phyloP scores from a whole-genome alignment of 30 jellyfish, hydroid and myxozoan species.

The Cassiopea andromeda region DNA sequence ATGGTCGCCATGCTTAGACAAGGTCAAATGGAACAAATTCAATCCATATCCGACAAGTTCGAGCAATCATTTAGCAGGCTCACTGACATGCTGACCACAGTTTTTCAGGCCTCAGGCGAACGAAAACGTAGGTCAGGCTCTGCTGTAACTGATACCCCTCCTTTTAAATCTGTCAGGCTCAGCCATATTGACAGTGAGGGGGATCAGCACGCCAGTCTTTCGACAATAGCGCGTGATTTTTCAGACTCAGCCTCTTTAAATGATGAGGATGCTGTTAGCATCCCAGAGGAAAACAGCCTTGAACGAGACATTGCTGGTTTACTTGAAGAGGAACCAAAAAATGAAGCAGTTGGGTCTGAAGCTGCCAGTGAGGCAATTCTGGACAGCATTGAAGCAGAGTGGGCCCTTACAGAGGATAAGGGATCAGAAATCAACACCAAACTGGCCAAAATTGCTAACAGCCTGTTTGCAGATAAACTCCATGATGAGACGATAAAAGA shows the following conservation, averaged over 20 bases:
- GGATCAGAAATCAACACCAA: constrained; percentile 14
- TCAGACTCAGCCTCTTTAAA: constrained; percentile 3
- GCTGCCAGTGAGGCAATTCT: constrained; percentile 18
- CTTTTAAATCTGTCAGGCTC: not conserved
- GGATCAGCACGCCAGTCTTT: constrained; percentile 26
- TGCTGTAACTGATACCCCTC: not conserved
- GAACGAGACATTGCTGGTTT: constrained; percentile 11
- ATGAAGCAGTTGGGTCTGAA: constrained; percentile 13
- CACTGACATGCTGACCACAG: not conserved
- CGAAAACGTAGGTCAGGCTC: not conserved
- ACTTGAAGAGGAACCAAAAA: constrained; percentile 21
- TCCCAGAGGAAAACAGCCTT: constrained; percentile 33
- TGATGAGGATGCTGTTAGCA: constrained; percentile 1
- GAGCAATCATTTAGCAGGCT: not conserved
- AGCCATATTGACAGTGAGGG: not conserved
- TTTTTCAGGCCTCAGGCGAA: not conserved
- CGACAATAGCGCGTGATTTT: not conserved
- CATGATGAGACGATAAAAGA: constrained; percentile 12
- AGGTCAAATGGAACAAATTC: not conserved
- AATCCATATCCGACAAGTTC: not conserved
- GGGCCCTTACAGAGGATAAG: constrained; percentile 14
- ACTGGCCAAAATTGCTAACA: constrained; percentile 29
- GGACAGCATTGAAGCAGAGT: constrained; percentile 23
- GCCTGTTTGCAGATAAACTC: constrained; percentile 7
- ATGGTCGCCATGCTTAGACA: not conserved